phyloP scores from a whole-genome alignment of 2,113 vertebrate genomes.

The Mesembrinibis cayennensis region DNA sequence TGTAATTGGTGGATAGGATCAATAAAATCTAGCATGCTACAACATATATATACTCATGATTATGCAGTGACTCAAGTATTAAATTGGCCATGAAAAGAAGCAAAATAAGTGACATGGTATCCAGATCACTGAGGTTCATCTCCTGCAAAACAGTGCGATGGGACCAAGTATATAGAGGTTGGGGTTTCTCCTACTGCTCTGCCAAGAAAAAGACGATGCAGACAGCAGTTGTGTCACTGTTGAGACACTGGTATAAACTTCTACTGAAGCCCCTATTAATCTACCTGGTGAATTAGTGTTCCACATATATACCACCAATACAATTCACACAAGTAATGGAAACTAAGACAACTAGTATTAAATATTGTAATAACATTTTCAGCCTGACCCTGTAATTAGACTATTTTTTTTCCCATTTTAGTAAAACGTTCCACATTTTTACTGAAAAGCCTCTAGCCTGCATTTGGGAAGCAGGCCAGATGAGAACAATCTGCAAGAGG shows the following conservation, averaged over 20 bases:
- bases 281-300: background rate
- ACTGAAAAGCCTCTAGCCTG: constrained; percentile 31
- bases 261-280: background rate
- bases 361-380: background rate
- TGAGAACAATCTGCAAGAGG: constrained; percentile 41
- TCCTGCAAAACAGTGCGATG: background rate
- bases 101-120: background rate
- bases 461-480: constrained; percentile 53
- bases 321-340: background rate
- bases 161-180: background rate
- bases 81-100: background rate
- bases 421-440: background rate
- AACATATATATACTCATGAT: background rate
- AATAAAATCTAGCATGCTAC: background rate
- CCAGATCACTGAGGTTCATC: background rate
- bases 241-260: background rate
- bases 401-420: constrained; percentile 15
- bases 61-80: background rate
- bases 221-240: background rate
- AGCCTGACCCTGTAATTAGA: background rate
- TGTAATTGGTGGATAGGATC: background rate
- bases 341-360: background rate
- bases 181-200: background rate
- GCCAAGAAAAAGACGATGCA: background rate
- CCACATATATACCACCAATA: background rate